Percentiles rank a stretch among this genome's conserved stretches.
phyloP scores from a whole-genome alignment of 2,797 vertebrate genomes.

The Takifugu ocellatus region DNA sequence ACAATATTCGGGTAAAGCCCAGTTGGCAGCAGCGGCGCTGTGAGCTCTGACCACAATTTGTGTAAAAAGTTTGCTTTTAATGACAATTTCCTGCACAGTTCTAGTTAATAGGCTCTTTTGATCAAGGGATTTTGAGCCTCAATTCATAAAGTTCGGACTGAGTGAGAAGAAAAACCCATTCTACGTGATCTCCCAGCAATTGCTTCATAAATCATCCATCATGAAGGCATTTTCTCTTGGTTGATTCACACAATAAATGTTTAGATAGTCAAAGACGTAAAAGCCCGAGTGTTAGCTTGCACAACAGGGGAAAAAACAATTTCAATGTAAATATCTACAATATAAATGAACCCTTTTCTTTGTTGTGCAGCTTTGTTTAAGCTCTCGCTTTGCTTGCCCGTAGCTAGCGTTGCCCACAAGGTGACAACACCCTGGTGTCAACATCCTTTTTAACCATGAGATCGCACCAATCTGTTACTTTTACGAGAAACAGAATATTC shows the following conservation, averaged over 20 bases:
- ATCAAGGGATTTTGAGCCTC: conserved; percentile 58
- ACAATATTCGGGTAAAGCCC: conserved; percentile 40
- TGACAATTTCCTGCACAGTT: conserved; percentile 53
- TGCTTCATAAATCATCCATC: conserved; percentile 54
- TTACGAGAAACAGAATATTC: neutral
- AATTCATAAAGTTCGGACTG: conserved; percentile 54
- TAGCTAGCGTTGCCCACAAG: neutral
- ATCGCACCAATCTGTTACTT: conserved; percentile 1
- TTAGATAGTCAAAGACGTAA: conserved; percentile 33
- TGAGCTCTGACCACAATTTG: conserved; percentile 57
- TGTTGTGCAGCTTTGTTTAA: conserved; percentile 5
- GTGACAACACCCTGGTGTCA: neutral
- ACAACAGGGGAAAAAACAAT: neutral
- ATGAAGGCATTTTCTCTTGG: conserved; percentile 29
- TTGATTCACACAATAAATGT: conserved; percentile 52
- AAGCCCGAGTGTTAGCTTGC: conserved; percentile 14
- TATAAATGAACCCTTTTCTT: conserved; percentile 12
- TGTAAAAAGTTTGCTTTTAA: conserved; percentile 68
- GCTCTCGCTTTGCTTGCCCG: conserved; percentile 20
- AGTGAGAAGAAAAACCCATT: conserved; percentile 41
- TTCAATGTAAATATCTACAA: conserved; percentile 20
- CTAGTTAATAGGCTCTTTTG: conserved; percentile 69
- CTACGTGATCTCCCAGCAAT: conserved; percentile 43
- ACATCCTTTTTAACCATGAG: conserved; percentile 6
- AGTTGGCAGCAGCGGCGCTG: conserved; percentile 39